Evolutionary conservation across 2,113 vertebrate genomes (phyloP), one percentile per base, ranked within the genome.

Genomic region (Tupaia chinensis): DNA sequence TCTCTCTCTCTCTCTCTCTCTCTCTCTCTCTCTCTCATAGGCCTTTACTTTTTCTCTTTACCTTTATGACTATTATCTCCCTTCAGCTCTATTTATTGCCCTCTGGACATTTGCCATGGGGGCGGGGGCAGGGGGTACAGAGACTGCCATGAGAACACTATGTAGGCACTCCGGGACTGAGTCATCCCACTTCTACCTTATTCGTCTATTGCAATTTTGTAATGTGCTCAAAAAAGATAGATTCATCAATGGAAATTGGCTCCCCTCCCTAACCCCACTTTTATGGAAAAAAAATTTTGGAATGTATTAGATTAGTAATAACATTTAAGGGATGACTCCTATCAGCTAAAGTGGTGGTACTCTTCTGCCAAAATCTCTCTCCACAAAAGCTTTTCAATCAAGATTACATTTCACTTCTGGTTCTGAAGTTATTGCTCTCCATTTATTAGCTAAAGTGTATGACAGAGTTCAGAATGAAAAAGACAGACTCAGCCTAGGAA

Each of bases 151-250:
- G 73, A 83, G 70, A 95, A 63, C 77, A 61, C 5, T 80, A 89
- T 91, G 58, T 80, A 92, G 95, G 60, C 85, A 22, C 20, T 81
- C 15, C 84, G 69, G 1, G 93, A 78, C 61, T 77, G 65, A 97
- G 32, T 95, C 92, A 92, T 95, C 90, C 88, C 79, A 87, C 93
- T 95, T 73, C 84, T 65, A 4, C 82, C 93, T 60, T 92, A 10
- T 94, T 89, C 88, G 79, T 68, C 89, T 92, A 93, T 72, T 58
- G 86, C 78, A 94, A 79, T 92, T 10, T 87, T 87, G 66, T 72
- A 94, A 72, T 95, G 34, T 80, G 93, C 79, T 97, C 84, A 95
- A 88, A 54, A 92, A 92, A 96, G 94, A 87, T 19, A 56, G 92
- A 95, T 82, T 92, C 25, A 89, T 84, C 87, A n/a, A 12, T 87